phyloP scores from a whole-genome alignment of 2,113 vertebrate species.

The Catharus bicknelli region DNA sequence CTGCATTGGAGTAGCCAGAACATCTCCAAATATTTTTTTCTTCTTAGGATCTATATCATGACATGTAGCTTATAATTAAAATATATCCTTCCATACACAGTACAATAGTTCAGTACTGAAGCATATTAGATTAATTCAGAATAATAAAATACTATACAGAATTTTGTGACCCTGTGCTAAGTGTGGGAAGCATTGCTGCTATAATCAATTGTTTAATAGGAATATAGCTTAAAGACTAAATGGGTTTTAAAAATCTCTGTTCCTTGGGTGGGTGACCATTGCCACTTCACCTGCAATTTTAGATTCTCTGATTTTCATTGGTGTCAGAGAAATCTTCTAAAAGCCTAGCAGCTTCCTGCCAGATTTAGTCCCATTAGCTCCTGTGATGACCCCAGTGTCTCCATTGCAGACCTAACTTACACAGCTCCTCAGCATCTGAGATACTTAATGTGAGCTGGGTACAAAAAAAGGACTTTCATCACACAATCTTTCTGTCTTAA shows the following conservation, averaged over 20 bases:
- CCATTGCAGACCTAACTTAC: neutral
- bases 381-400: neutral
- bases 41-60: neutral
- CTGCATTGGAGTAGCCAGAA: neutral
- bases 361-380: neutral
- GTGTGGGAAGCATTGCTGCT: neutral
- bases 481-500: neutral
- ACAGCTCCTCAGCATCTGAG: neutral
- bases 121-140: neutral
- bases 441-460: neutral
- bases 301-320: neutral
- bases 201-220: neutral
- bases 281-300: neutral
- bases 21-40: slow-evolving; percentile 17
- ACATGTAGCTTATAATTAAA: slow-evolving; percentile 29
- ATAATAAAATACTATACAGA: neutral
- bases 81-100: neutral
- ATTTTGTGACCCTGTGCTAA: neutral
- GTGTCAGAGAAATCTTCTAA: neutral
- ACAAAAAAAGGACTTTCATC: neutral
- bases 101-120: neutral
- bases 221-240: neutral
- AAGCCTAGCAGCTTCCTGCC: neutral
- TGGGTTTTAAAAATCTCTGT: neutral
- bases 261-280: neutral